These are phyloP conservation scores for Dermolepida albohirtum DNA, from an alignment of 2,888 invertebrate genomes.

Conservation along the genomic window DNA sequence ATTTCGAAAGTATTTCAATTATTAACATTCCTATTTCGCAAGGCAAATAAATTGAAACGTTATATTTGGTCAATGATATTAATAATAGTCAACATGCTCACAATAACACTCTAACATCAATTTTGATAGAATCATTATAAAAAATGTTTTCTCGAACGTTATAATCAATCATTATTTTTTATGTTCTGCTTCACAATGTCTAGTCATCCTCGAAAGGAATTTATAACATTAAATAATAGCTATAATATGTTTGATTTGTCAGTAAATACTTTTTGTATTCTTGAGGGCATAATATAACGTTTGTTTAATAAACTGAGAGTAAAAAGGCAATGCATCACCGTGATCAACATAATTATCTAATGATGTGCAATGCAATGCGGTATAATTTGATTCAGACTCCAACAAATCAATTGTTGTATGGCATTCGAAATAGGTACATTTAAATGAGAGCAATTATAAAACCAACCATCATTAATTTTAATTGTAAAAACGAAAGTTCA, in stretches of 20 bases:
- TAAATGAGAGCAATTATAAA: constrained; percentile 47
- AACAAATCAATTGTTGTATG: constrained; percentile 42
- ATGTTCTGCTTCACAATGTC: constrained; percentile 12
- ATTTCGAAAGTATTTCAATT: not conserved
- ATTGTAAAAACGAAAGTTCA: constrained; percentile 53
- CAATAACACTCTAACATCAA: not conserved
- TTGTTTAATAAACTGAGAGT: constrained; percentile 30
- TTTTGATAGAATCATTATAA: constrained; percentile 23
- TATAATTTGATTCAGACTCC: not conserved
- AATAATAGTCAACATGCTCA: too few species aligned
- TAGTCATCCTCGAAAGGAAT: constrained; percentile 26
- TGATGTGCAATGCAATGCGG: constrained; percentile 3
- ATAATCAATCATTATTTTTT: constrained; percentile 34
- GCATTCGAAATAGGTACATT: constrained; percentile 33
- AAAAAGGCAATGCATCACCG: constrained; percentile 24
- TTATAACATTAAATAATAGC: constrained; percentile 35
- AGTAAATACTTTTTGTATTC: constrained; percentile 29
- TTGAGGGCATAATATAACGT: constrained; percentile 31
- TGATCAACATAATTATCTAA: constrained; percentile 32
- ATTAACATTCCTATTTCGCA: too few species aligned
- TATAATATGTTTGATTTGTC: constrained; percentile 28
- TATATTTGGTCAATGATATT: too few species aligned
- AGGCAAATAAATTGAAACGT: too few species aligned
- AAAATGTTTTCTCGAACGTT: constrained; percentile 21
- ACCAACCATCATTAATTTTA: constrained; percentile 52